Base-by-base conservation (phyloP, 2,797 vertebrate genomes). In the Phylloscopus collybita region DNA sequence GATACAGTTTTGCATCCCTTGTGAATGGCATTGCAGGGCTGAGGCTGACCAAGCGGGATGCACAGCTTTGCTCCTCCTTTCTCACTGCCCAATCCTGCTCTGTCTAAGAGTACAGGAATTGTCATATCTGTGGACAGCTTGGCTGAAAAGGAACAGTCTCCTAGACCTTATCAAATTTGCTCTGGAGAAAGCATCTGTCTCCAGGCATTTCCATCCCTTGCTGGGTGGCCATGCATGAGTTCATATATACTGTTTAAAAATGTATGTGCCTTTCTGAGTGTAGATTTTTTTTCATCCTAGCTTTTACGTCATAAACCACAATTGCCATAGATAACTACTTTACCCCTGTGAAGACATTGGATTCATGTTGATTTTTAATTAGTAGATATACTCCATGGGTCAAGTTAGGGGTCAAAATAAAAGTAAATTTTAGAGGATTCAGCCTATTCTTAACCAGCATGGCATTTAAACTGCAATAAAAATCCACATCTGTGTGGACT, bases 391-490 rank as follows among this genome's bases (percentile, higher is more conserved):
- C 70, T 92, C 64, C 42, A 38, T 29, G 7, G 65, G 38, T 90
- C 64, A 74, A 92, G 64, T 61, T 87, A 78, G 79, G 61, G 53
- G 45, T 42, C 89, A 88, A 86, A 82, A 26, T 57, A 70, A 70
- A 91, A 76, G 64, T 61, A 6, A n/a, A 3, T 86, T 94, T 95
- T 82, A 90, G 71, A 90, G 61, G 83, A 95, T 86, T 82, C 80
- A 90, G 83, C 74, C 83, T 69, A 61, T 92, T 95, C 74, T 82
- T 87, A 95, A 86, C 42, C 78, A 94, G 32, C 6, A 44, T 51
- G 22, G 65, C 87, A 71, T 87, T 92, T 57, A 54, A 94, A 80
- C 75, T 89, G 93, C 82, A 91, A 61, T 94, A 95, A 96, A 94
- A 95, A 76, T 94, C 50, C 88, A 92, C 80, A 49, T 90, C 86